Evolutionary conservation across 2,888 invertebrate species (phyloP).

Genomic region (Thysanoteuthis rhombus): DNA sequence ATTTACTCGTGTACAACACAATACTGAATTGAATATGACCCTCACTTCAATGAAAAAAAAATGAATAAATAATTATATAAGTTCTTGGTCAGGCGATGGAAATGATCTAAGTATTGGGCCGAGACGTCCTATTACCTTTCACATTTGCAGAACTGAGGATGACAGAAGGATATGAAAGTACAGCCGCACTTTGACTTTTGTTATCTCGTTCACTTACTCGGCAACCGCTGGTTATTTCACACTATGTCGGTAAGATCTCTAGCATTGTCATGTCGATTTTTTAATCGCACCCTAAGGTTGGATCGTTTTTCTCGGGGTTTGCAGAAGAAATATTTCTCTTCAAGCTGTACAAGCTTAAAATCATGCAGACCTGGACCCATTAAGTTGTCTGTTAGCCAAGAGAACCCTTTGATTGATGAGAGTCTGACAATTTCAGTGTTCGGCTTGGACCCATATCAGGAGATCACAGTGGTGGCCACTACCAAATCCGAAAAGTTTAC

Average conservation of each 20-base stretch:
- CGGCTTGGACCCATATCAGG: not conserved
- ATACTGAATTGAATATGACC: too few relatives aligned
- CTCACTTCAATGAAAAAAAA: too few relatives aligned
- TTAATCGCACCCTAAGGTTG: not conserved
- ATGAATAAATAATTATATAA: too few relatives aligned
- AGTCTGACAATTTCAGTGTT: not conserved
- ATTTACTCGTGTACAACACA: too few relatives aligned
- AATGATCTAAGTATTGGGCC: too few relatives aligned
- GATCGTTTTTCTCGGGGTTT: not conserved
- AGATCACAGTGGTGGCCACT: not conserved
- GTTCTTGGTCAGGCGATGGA: too few relatives aligned
- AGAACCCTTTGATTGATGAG: not conserved
- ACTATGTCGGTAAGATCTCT: not conserved
- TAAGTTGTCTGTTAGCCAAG: not conserved
- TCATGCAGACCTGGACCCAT: not conserved
- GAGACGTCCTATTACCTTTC: too few relatives aligned
- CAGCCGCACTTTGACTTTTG: too few relatives aligned
- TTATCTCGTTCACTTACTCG: too few relatives aligned
- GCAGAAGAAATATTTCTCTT: not conserved
- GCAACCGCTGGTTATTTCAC: not conserved
- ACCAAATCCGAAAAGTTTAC: not conserved
- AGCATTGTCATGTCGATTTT: not conserved
- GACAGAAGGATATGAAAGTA: too few relatives aligned
- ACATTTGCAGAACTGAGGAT: too few relatives aligned
- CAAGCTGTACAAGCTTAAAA: not conserved